Evolutionary conservation across 2,888 invertebrate species (phyloP).

Genomic region (Megamerina dolium): DNA sequence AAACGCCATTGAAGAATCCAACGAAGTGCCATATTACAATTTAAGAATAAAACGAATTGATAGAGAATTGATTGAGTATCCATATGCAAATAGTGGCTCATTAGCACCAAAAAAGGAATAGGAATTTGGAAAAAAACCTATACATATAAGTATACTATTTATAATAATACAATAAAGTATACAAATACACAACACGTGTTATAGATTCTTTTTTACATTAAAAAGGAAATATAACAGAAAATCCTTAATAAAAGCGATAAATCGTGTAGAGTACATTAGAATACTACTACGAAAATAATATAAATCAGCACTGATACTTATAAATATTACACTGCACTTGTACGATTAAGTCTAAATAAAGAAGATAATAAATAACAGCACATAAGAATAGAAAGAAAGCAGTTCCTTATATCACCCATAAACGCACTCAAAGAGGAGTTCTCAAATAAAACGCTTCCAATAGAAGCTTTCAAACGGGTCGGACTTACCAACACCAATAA

Average conservation of each 20-base stretch:
- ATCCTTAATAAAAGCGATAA: no score
- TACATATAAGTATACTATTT: conserved; percentile 6
- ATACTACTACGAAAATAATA: no score
- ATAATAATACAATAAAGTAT: conserved; percentile 6
- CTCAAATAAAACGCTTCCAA: conserved; percentile 18
- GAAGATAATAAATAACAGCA: background rate
- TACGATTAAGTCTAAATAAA: background rate
- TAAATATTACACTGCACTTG: background rate
- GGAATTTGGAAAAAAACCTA: background rate
- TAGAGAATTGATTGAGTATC: no score
- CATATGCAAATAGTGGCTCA: background rate
- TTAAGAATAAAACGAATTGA: no score
- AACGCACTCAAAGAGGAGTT: background rate
- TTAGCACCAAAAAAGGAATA: background rate
- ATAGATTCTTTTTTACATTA: conserved; percentile 26
- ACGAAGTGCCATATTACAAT: conserved; percentile 30
- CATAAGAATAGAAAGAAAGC: no score
- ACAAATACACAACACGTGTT: conserved; percentile 5
- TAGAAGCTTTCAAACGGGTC: conserved; percentile 34
- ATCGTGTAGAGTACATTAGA: no score
- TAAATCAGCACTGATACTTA: conserved; percentile 6
- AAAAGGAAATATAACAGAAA: conserved; percentile 24
- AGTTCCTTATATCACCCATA: no score
- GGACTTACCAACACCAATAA: conserved; percentile 32
- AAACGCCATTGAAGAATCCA: conserved; percentile 32